A percentile compares a stretch with the other conserved stretches of the same genome.
phyloP scores from a whole-genome alignment of 2,797 vertebrate genomes.

The Bradypodion pumilum region DNA sequence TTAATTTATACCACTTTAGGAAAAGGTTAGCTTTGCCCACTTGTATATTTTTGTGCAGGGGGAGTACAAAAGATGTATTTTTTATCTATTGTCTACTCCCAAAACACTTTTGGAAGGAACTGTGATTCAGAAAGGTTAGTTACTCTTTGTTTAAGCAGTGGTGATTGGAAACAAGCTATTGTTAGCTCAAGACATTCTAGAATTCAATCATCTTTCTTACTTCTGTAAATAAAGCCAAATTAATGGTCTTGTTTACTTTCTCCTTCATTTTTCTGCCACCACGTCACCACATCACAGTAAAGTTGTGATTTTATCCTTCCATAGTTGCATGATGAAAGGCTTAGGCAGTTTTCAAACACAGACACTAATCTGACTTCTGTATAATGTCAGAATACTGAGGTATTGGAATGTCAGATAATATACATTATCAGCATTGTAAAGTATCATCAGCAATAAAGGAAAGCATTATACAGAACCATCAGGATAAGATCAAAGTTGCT shows the following conservation, averaged over 20 bases:
- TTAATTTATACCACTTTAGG: no score
- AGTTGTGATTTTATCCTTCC: slow-evolving; percentile 16
- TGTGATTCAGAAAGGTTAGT: slow-evolving; percentile 14
- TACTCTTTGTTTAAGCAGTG: not conserved
- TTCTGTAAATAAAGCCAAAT: slow-evolving; percentile 4
- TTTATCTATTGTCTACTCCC: not conserved
- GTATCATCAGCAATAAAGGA: not conserved
- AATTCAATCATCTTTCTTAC: slow-evolving; percentile 15
- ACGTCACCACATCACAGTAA: not conserved
- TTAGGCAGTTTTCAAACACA: not conserved
- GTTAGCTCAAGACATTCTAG: not conserved
- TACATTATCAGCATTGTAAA: slow-evolving; percentile 4
- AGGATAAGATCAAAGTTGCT: not conserved
- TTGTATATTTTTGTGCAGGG: not conserved
- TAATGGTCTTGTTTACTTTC: slow-evolving; percentile 21
- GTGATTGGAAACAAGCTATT: not conserved
- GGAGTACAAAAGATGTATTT: slow-evolving; percentile 1
- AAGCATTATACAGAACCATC: not conserved
- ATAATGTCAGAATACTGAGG: not conserved
- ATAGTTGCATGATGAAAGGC: not conserved
- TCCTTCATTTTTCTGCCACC: not conserved
- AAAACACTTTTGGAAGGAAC: not conserved
- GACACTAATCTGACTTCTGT: not conserved
- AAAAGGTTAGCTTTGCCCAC: not conserved
- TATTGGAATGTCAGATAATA: not conserved